A percentile compares a stretch with the other conserved stretches of the same genome.
Conservation (phyloP, 2,797 vertebrate species). For the Alfaro cultratus region DNA sequence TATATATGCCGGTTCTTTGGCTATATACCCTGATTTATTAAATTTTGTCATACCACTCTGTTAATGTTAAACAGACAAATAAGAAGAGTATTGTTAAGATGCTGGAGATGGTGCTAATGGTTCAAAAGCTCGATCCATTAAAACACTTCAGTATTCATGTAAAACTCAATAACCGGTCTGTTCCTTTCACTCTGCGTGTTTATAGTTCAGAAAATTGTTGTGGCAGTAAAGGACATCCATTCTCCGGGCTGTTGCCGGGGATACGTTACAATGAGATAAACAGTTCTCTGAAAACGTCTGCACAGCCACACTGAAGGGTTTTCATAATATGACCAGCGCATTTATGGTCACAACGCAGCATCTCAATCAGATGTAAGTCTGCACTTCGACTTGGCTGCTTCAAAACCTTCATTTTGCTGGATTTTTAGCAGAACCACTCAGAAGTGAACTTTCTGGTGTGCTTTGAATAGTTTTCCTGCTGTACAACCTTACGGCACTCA, state of each 20-base stretch:
- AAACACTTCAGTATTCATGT: not conserved
- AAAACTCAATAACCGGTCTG: not conserved
- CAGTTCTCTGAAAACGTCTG: not conserved
- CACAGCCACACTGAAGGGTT: not conserved
- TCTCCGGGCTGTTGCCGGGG: not conserved
- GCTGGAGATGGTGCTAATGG: not conserved
- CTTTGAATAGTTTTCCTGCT: no score
- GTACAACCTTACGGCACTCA: no score
- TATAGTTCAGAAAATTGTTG: not conserved
- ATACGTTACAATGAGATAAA: not conserved
- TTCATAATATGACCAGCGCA: not conserved
- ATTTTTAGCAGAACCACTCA: no score
- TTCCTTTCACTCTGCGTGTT: not conserved
- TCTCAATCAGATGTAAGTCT: not conserved
- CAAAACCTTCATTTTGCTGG: not conserved
- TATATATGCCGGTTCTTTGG: no score
- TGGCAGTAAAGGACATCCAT: not conserved
- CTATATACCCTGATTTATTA: no score
- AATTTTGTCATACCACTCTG: no score
- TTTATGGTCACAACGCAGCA: not conserved
- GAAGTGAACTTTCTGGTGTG: no score
- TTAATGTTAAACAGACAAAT: not conserved
- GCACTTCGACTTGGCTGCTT: not conserved
- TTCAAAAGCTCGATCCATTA: not conserved
- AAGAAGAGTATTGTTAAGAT: not conserved